Evolutionary conservation across 2,888 invertebrate genomes (phyloP).

Genomic region (Agrenia bidenticulata): DNA sequence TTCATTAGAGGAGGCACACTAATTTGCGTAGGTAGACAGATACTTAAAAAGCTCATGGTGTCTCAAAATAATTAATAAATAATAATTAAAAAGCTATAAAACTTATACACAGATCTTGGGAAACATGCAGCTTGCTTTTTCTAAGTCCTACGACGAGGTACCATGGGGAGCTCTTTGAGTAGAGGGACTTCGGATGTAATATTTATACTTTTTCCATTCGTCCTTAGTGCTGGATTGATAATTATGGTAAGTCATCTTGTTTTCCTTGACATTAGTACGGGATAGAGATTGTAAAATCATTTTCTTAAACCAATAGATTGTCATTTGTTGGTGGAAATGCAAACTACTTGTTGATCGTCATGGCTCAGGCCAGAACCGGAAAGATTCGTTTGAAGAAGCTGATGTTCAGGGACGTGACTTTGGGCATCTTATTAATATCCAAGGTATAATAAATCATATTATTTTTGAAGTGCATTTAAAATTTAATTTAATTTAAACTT

Average conservation of each 20-base stretch:
- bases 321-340: constrained; percentile 31
- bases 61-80: too few relatives aligned
- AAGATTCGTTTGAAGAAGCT: background rate
- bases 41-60: too few relatives aligned
- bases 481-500: too few relatives aligned
- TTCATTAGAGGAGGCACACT: too few relatives aligned
- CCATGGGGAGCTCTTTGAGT: constrained; percentile 22
- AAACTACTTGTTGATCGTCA: constrained; percentile 22
- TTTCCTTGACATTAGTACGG: background rate
- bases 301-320: constrained; percentile 15
- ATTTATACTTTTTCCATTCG: constrained; percentile 28
- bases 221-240: constrained; percentile 24
- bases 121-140: too few relatives aligned
- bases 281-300: too few relatives aligned
- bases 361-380: background rate
- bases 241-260: constrained; percentile 24
- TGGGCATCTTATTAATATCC: constrained; percentile 19
- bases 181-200: constrained; percentile 19
- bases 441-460: constrained; percentile 1
- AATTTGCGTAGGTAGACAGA: too few relatives aligned
- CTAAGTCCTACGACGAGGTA: too few relatives aligned
- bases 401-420: constrained; percentile 13
- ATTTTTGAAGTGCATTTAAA: too few relatives aligned
- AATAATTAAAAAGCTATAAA: too few relatives aligned
- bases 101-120: too few relatives aligned